Base-by-base conservation (phyloP, 2,113 vertebrate genomes). In the Tonatia bakeri region DNA sequence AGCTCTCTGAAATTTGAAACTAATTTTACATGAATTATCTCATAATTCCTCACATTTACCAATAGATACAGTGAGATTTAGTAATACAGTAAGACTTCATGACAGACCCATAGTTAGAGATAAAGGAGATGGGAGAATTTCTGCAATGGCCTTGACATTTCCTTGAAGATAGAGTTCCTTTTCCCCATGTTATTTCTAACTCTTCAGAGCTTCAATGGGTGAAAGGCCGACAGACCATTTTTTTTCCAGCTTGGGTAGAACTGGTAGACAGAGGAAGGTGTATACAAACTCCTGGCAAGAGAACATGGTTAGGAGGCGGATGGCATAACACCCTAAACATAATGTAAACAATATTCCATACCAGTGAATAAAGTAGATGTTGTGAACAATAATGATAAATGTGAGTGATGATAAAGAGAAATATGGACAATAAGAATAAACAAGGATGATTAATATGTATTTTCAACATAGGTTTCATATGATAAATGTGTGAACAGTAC, bases 31-130 rank as follows among this genome's bases (percentile, higher is more conserved):
- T 72, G 13, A 84, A 72, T 94, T 95, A 73, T 73, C n/a, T 86
- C 72, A 92, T 54, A 19, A 40, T 88, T 92, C 72, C n/a, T 92
- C 86, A 95, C 22, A 70, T 88, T 90, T 87, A 88, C 56, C 40
- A 54, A 45, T 59, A 86, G 19, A 94, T 65, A 75, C 70, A 45
- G 47, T 28, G 22, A 92, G 54, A 80, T 33, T 76, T 50, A n/a
- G 47, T 50, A 76, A n/a, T 5, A 8, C 33, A 69, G 59, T 43
- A 33, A 91, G 38, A 64, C 13, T 88, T 72, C 31, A 45, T 56
- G 64, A 70, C n/a, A 96, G 20, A 72, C 43, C n/a, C 24, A 43
- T 76, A 83, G 9, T 72, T 93, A 88, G 56, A 95, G 47, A 31
- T 56, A 4, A 59, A 92, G 40, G 19, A 81, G 50, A 20, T 75